Conservation (phyloP, 2,888 invertebrate species). For the Hydriomena furcata region DNA sequence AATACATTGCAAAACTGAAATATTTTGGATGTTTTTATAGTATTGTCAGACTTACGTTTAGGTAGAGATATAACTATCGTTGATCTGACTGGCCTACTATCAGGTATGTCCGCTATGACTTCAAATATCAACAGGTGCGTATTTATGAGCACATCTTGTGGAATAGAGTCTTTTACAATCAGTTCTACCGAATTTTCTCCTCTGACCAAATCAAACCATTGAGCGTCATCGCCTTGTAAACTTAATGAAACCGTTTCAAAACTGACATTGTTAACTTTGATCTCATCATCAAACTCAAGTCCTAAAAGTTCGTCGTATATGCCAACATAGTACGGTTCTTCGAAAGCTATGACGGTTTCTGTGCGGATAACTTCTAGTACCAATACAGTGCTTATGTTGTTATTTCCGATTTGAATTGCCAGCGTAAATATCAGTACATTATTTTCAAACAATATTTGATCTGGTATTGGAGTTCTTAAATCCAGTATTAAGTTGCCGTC, state of each 20-base stretch:
- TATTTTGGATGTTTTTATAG: no score
- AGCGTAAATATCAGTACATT: constrained; percentile 40
- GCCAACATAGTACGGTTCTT: constrained; percentile 28
- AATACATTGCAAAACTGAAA: no score
- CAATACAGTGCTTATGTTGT: constrained; percentile 26
- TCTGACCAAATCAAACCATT: constrained; percentile 28
- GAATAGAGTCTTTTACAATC: constrained; percentile 31
- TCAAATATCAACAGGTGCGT: constrained; percentile 39
- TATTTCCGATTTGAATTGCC: constrained; percentile 30
- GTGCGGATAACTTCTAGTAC: constrained; percentile 19
- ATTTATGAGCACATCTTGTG: constrained; percentile 32
- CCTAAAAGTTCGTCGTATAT: constrained; percentile 21
- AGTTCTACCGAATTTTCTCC: constrained; percentile 29
- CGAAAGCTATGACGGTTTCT: constrained; percentile 19
- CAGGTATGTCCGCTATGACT: constrained; percentile 30
- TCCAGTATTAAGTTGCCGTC: constrained; percentile 32
- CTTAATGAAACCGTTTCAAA: constrained; percentile 22
- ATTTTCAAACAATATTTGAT: constrained; percentile 31
- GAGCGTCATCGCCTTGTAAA: constrained; percentile 30
- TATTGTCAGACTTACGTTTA: not conserved
- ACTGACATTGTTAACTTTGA: constrained; percentile 25
- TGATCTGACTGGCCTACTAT: constrained; percentile 29
- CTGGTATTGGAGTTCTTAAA: constrained; percentile 29
- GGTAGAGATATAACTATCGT: constrained; percentile 35
- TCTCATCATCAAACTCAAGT: constrained; percentile 25